A percentile compares a stretch with the other conserved stretches of the same genome.
Conservation (phyloP, 2,113 vertebrate species). For the Chrysemys picta region DNA sequence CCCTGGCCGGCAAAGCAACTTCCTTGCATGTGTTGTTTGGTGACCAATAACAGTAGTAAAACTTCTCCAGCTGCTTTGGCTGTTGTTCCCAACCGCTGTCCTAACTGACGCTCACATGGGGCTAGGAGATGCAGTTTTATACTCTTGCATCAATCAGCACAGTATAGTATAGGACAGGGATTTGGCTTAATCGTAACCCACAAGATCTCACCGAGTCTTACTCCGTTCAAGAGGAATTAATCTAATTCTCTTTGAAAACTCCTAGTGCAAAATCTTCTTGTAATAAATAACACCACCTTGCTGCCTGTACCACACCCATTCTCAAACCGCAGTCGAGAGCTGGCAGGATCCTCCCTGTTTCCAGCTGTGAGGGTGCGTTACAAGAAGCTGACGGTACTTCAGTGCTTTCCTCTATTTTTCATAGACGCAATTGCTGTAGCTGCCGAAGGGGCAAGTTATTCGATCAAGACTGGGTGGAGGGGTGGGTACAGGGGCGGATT, state of each 20-base stretch:
- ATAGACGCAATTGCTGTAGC: not conserved
- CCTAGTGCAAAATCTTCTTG: not conserved
- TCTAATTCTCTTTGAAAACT: not conserved
- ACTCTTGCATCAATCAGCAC: no score
- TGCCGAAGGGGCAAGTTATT: not conserved
- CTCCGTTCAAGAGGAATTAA: not conserved
- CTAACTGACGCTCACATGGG: not conserved
- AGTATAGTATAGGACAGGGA: accelerated
- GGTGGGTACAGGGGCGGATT: not conserved
- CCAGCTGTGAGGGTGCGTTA: not conserved
- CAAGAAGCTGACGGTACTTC: not conserved
- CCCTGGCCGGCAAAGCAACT: not conserved
- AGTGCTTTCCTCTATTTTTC: not conserved
- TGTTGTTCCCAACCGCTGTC: not conserved
- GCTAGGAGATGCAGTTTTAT: not conserved
- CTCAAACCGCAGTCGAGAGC: accelerated
- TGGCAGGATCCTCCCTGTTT: not conserved
- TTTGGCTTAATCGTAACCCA: accelerated
- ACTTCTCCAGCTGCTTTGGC: conserved; percentile 21
- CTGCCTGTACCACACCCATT: not conserved
- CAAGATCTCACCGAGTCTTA: not conserved
- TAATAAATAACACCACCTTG: not conserved
- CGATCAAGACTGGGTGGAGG: accelerated
- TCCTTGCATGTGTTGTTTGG: conserved; percentile 8
- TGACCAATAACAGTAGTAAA: conserved; percentile 4